Evolutionary conservation across 2,797 vertebrate species (phyloP).

Genomic region (Limnodromus scolopaceus): DNA sequence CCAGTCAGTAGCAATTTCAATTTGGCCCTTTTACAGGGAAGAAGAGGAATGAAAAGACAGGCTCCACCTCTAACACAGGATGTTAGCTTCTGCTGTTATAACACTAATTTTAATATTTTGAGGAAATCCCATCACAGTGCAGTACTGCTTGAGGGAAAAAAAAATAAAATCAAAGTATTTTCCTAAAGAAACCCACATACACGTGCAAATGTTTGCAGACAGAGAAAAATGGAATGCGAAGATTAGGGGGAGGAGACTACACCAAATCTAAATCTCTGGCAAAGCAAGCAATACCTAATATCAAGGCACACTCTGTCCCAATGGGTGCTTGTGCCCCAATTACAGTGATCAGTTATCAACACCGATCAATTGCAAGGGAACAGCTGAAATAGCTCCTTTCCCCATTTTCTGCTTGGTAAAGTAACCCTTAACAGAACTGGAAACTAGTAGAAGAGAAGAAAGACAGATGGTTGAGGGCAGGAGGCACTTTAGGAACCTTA

Average conservation of each 20-base stretch:
- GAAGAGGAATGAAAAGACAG: not conserved
- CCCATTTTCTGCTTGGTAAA: not conserved
- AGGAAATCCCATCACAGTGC: not conserved
- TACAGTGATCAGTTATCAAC: not conserved
- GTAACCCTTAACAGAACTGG: not conserved
- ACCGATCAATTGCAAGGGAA: not conserved
- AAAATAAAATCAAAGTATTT: not conserved
- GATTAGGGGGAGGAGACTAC: not conserved
- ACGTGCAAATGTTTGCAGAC: not conserved
- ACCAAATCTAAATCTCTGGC: not conserved
- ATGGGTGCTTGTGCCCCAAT: not conserved
- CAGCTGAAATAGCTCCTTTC: not conserved
- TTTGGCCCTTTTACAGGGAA: not conserved
- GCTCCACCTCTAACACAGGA: not conserved
- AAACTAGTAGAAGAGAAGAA: not conserved
- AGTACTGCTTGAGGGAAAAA: not conserved
- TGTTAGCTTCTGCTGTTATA: not conserved
- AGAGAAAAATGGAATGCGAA: not conserved
- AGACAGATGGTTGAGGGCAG: not conserved
- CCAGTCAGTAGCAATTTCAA: not conserved
- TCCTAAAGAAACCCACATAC: not conserved
- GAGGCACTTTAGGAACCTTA: not conserved
- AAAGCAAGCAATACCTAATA: not conserved
- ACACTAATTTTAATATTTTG: not conserved
- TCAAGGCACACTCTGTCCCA: not conserved